phyloP scores from a whole-genome alignment of 2,888 invertebrate species.

The Andrena hattorfiana region DNA sequence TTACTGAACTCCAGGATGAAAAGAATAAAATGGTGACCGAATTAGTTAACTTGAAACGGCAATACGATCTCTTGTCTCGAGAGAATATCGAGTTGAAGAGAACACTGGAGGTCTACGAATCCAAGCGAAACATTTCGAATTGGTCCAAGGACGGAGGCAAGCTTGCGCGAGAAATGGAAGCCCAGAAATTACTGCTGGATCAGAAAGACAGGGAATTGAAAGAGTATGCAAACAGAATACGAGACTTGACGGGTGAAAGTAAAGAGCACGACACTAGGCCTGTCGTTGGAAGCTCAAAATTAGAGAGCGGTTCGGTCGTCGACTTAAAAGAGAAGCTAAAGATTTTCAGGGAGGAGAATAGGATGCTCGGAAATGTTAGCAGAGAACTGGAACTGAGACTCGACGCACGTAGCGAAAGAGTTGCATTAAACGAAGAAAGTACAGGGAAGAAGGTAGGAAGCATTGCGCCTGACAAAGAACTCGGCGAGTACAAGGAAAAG shows the following conservation, averaged over 20 bases:
- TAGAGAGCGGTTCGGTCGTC: constrained; percentile 47
- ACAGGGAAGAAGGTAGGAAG: constrained; percentile 72
- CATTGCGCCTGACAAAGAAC: constrained; percentile 31
- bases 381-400: not conserved
- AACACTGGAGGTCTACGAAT: constrained; percentile 57
- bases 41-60: constrained; percentile 64
- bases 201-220: constrained; percentile 83
- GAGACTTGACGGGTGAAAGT: constrained; percentile 78
- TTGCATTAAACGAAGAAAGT: constrained; percentile 55
- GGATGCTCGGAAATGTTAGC: too few relatives aligned
- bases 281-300: constrained; percentile 50
- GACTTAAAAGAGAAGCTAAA: not conserved
- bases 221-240: constrained; percentile 84
- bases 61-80: constrained; percentile 60
- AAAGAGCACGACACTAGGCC: constrained; percentile 47
- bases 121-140: constrained; percentile 57
- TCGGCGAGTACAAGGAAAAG: constrained; percentile 45
- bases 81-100: constrained; percentile 72
- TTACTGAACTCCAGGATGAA: constrained; percentile 74
- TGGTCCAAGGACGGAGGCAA: constrained; percentile 63
- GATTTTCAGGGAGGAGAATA: not conserved
- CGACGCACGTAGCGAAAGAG: constrained; percentile 66
- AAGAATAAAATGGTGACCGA: constrained; percentile 74
- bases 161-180: constrained; percentile 84
- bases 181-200: constrained; percentile 81